Percentiles rank a stretch among this genome's conserved stretches.
These are phyloP conservation scores for Azemiops feae DNA, from an alignment of 2,113 vertebrate species.

Conservation along the genomic window DNA sequence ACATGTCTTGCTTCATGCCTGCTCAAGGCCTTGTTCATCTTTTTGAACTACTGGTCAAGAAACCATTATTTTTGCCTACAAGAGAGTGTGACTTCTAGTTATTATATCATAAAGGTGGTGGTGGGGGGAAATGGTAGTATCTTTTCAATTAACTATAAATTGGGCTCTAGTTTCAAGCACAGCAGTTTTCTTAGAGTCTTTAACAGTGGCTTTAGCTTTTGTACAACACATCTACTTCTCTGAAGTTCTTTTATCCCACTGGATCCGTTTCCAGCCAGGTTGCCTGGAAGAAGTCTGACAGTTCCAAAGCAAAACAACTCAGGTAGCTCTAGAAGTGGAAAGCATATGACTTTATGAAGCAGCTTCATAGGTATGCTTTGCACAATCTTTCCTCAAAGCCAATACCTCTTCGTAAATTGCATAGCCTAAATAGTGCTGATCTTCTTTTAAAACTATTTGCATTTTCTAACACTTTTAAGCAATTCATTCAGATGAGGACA, in stretches of 20 bases:
- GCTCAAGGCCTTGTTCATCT: neutral
- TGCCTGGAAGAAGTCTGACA: neutral
- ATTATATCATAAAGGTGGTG: neutral
- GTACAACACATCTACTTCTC: neutral
- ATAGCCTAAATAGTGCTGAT: neutral
- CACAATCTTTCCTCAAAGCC: neutral
- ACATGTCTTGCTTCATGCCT: neutral
- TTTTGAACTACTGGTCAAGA: neutral
- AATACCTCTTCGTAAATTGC: neutral
- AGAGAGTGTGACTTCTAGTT: neutral
- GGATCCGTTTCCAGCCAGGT: neutral
- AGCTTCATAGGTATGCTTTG: neutral
- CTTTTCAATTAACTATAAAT: neutral
- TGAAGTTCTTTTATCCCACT: neutral
- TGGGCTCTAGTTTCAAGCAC: neutral
- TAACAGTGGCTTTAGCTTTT: neutral
- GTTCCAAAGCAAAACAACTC: neutral
- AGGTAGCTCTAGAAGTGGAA: neutral
- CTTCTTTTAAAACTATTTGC: neutral
- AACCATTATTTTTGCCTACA: neutral
- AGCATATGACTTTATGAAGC: neutral
- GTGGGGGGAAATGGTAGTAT: accelerated
- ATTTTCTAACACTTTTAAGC: neutral
- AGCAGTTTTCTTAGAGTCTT: neutral
- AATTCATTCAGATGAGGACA: neutral